phyloP scores from a whole-genome alignment of 2,113 vertebrate genomes.

The Origma solitaria region DNA sequence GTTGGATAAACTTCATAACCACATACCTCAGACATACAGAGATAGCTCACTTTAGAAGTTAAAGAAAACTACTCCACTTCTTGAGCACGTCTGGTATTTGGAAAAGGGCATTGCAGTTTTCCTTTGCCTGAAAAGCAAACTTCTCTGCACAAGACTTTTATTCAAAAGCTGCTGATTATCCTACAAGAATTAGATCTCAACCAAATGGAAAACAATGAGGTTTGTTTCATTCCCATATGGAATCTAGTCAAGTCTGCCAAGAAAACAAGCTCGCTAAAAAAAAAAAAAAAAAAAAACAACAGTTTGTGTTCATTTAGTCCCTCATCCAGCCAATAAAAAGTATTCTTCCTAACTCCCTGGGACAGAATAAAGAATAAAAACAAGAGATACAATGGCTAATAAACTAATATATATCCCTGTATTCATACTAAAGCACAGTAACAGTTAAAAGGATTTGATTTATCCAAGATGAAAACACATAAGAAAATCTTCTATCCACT shows the following conservation, averaged over 20 bases:
- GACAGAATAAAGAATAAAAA: background rate
- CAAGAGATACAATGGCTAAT: background rate
- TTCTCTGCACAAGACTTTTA: background rate
- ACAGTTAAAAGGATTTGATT: background rate
- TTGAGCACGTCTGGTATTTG: background rate
- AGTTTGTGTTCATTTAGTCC: background rate
- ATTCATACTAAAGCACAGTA: background rate
- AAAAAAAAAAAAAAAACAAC: background rate
- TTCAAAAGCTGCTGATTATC: background rate
- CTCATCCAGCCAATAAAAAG: background rate
- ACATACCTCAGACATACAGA: background rate
- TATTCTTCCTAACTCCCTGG: background rate
- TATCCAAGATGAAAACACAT: background rate
- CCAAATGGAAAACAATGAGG: background rate
- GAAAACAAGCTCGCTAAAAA: background rate
- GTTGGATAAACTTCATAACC: background rate
- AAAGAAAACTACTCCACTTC: background rate
- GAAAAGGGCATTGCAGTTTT: background rate
- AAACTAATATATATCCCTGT: background rate
- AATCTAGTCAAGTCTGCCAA: background rate
- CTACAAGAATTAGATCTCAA: background rate
- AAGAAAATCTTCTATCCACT: background rate
- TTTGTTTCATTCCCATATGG: background rate
- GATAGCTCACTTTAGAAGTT: background rate
- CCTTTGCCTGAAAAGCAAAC: background rate